phyloP scores from a whole-genome alignment of 2,888 invertebrate genomes.

The Drosophila macrothrix region DNA sequence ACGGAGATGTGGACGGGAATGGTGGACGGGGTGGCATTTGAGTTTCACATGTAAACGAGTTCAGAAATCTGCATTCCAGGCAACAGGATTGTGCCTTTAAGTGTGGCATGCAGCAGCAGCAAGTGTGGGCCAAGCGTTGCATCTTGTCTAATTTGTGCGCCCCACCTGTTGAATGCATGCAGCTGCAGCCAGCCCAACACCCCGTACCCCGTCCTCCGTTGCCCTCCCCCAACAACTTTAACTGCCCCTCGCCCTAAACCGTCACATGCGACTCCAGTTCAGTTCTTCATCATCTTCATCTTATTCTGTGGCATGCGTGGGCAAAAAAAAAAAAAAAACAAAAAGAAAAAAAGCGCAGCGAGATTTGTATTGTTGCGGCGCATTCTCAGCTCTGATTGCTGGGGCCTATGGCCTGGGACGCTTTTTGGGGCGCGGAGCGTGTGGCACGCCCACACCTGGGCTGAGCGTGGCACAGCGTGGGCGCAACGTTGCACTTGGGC shows the following conservation, averaged over 20 bases:
- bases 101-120: constrained; percentile 26
- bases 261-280: background rate
- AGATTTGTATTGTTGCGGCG: constrained; percentile 21
- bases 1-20: background rate
- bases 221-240: background rate
- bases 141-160: constrained; percentile 36
- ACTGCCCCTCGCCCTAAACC: background rate
- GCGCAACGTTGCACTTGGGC: constrained; percentile 24
- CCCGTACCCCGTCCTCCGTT: background rate
- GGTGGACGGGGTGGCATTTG: background rate
- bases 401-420: background rate
- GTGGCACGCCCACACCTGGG: constrained; percentile 20
- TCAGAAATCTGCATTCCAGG: constrained; percentile 72
- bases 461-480: constrained; percentile 51
- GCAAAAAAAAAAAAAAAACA: constrained; percentile 12
- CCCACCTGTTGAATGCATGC: constrained; percentile 56
- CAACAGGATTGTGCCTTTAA: constrained; percentile 65
- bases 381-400: constrained; percentile 17
- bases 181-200: constrained; percentile 13
- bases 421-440: constrained; percentile 31
- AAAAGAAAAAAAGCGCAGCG: background rate
- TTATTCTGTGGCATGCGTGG: constrained; percentile 42
- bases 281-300: background rate
- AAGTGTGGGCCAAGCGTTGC: constrained; percentile 27
- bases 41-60: constrained; percentile 72